Evolutionary conservation across 2,888 invertebrate species (phyloP).

Genomic region (Drosophila eohydei): DNA sequence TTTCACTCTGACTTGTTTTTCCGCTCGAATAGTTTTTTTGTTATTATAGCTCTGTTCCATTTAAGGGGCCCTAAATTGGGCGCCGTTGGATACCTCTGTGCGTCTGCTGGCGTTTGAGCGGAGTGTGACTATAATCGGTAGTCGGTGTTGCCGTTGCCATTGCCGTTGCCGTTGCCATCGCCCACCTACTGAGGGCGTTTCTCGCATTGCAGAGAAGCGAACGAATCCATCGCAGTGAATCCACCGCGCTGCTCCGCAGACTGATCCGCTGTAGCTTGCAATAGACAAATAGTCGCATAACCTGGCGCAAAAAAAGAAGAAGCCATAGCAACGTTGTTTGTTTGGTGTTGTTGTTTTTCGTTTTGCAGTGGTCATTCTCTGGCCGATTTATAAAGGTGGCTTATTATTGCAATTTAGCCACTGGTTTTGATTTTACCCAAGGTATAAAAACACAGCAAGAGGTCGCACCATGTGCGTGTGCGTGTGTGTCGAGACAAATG

Average conservation of each 20-base stretch:
- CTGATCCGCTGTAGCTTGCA: slow-evolving; percentile 38
- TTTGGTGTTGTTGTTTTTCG: slow-evolving; percentile 8
- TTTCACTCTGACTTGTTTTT: no score
- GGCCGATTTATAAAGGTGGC: slow-evolving; percentile 82
- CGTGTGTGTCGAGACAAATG: slow-evolving; percentile 73
- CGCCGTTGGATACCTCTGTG: slow-evolving; percentile 11
- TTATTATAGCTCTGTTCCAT: no score
- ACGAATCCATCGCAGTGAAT: slow-evolving; percentile 9
- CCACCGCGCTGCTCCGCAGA: slow-evolving; percentile 8
- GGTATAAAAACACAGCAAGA: slow-evolving; percentile 71
- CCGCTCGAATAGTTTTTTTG: no score
- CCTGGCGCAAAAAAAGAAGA: slow-evolving; percentile 23
- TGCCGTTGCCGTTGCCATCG: slow-evolving; percentile 68
- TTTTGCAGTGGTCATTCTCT: slow-evolving; percentile 49
- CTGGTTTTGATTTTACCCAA: slow-evolving; percentile 83
- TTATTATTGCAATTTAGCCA: slow-evolving; percentile 84
- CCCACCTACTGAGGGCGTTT: slow-evolving; percentile 82
- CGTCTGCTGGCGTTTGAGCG: slow-evolving; percentile 47
- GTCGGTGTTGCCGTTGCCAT: slow-evolving; percentile 39
- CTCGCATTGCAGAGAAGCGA: slow-evolving; percentile 40
- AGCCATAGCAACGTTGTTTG: slow-evolving; percentile 29
- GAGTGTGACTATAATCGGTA: slow-evolving; percentile 54
- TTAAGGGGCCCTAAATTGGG: slow-evolving; percentile 32
- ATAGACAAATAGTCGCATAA: slow-evolving; percentile 71
- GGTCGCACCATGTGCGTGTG: slow-evolving; percentile 46